Evolutionary conservation across 2,888 invertebrate species (phyloP).

Genomic region (Acronicta alni): DNA sequence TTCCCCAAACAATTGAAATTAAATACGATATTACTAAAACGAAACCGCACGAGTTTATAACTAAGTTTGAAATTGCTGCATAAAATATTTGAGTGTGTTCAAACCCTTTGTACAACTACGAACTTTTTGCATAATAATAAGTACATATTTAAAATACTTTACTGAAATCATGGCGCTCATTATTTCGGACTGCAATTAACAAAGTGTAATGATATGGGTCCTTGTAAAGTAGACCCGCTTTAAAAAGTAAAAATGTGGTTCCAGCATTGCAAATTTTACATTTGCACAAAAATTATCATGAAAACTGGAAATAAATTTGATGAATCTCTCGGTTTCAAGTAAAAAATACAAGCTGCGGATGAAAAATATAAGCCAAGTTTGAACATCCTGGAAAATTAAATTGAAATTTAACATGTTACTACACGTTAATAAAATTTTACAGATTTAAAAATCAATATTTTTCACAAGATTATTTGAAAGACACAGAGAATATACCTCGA

Average conservation of each 20-base stretch:
- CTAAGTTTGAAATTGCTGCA: constrained; percentile 46
- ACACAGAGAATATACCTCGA: background rate
- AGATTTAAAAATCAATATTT: background rate
- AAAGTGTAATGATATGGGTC: constrained; percentile 36
- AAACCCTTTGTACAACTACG: constrained; percentile 15
- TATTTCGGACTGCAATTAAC: constrained; percentile 31
- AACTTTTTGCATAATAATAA: constrained; percentile 6
- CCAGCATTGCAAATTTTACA: constrained; percentile 29
- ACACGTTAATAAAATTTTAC: no score
- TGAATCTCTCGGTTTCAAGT: constrained; percentile 8
- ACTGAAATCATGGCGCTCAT: constrained; percentile 31
- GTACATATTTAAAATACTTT: background rate
- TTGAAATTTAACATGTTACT: no score
- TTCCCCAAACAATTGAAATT: constrained; percentile 25
- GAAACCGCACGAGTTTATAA: constrained; percentile 46
- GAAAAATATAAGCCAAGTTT: constrained; percentile 5
- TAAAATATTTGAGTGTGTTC: constrained; percentile 37
- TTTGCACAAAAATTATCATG: constrained; percentile 25
- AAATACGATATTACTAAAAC: constrained; percentile 22
- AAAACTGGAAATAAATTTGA: constrained; percentile 27
- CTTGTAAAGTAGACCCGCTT: constrained; percentile 44
- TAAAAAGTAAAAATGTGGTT: constrained; percentile 26
- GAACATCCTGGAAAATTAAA: background rate
- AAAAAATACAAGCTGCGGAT: background rate
- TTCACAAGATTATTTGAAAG: no score